These are phyloP conservation scores for Gymnothorax reevesii DNA, from an alignment of 2,797 vertebrate genomes.

Conservation along the genomic window DNA sequence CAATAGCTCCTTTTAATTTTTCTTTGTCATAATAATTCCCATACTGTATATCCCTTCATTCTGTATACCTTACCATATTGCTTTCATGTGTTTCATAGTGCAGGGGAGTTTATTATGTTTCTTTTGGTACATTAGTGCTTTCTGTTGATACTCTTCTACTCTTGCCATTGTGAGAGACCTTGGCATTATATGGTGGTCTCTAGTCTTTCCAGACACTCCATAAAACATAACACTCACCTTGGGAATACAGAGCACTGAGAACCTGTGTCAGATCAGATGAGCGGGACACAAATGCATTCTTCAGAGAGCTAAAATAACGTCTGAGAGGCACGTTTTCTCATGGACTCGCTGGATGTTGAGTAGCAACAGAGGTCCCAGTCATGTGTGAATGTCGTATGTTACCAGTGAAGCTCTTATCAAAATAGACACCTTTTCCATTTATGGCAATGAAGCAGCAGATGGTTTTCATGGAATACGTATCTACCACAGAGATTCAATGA, in stretches of 20 bases:
- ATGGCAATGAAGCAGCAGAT: slow-evolving; percentile 1
- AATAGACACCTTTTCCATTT: slow-evolving; percentile 21
- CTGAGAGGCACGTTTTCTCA: slow-evolving; percentile 50
- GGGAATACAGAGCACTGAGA: slow-evolving; percentile 48
- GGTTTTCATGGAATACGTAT: background rate
- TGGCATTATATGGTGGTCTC: slow-evolving; percentile 24
- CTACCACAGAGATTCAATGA: background rate
- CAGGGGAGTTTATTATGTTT: background rate
- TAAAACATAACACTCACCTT: slow-evolving; percentile 49
- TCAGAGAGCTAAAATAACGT: slow-evolving; percentile 51
- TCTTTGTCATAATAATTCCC: background rate
- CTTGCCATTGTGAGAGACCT: slow-evolving; percentile 26
- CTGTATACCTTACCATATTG: background rate
- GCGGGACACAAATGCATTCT: slow-evolving; percentile 47
- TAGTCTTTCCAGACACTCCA: slow-evolving; percentile 46
- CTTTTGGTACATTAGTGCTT: background rate
- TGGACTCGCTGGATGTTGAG: slow-evolving; percentile 38
- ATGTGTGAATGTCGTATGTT: slow-evolving; percentile 16
- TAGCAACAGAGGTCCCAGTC: slow-evolving; percentile 36
- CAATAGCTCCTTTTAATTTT: background rate
- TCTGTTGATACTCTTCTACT: background rate
- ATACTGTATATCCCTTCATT: background rate
- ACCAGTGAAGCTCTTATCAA: slow-evolving; percentile 12
- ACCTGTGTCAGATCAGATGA: slow-evolving; percentile 45
- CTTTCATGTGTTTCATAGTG: background rate